Percentiles rank a stretch among this genome's conserved stretches.
These are phyloP conservation scores for Lagocephalus sceleratus DNA, from an alignment of 2,797 vertebrate genomes.

Conservation along the genomic window DNA sequence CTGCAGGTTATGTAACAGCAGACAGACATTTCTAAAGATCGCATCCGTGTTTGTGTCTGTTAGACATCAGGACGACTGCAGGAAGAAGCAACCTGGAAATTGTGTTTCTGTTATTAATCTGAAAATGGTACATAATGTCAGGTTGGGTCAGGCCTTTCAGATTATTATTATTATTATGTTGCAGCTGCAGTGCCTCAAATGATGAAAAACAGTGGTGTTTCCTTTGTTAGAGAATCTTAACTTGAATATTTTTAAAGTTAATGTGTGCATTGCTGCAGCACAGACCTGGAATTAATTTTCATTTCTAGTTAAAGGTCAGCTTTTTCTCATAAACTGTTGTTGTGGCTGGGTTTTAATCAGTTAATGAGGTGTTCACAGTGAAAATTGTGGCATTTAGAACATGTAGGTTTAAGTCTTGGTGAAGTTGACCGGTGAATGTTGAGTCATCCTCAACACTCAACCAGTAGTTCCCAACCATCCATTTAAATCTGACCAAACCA, in stretches of 20 bases:
- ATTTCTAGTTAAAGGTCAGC: constrained; percentile 25
- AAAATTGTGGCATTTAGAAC: constrained; percentile 50
- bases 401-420: constrained; percentile 21
- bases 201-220: not conserved
- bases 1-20: not conserved
- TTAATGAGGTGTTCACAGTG: constrained; percentile 33
- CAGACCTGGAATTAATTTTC: constrained; percentile 19
- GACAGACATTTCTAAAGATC: constrained; percentile 16
- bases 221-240: not conserved
- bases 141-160: constrained; percentile 13
- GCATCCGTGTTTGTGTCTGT: constrained; percentile 15
- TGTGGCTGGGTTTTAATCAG: constrained; percentile 13
- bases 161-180: constrained; percentile 18
- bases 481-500: not conserved
- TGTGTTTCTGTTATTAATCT: constrained; percentile 46
- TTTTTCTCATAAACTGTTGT: constrained; percentile 12
- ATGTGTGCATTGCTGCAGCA: not conserved
- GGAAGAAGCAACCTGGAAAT: constrained; percentile 34
- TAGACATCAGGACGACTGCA: constrained; percentile 13
- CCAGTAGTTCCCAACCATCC: not conserved
- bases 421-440: constrained; percentile 8
- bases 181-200: constrained; percentile 1
- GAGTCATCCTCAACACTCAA: not conserved
- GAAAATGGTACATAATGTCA: constrained; percentile 29
- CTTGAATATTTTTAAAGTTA: not conserved